These are phyloP conservation scores for Macroramphosus scolopax DNA, from an alignment of 2,797 vertebrate species.

Conservation along the genomic window DNA sequence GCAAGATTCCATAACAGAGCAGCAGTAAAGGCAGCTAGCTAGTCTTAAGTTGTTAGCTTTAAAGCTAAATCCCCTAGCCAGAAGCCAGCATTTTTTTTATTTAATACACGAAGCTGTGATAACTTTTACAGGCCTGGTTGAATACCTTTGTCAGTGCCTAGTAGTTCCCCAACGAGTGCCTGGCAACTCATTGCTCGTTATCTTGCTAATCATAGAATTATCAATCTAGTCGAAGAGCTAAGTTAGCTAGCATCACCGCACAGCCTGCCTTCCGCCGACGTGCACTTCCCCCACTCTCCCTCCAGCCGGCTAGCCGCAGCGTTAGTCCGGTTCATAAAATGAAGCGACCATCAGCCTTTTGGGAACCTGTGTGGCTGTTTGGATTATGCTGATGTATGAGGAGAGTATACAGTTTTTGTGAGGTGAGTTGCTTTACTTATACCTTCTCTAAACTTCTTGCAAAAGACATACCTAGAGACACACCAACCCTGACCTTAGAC, in stretches of 20 bases:
- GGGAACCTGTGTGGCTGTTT: slow-evolving; percentile 71
- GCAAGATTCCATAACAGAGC: slow-evolving; percentile 60
- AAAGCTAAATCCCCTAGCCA: slow-evolving; percentile 41
- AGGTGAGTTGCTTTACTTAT: slow-evolving; percentile 69
- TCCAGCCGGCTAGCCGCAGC: slow-evolving; percentile 74
- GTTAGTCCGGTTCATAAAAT: slow-evolving; percentile 79
- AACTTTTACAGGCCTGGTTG: slow-evolving; percentile 7
- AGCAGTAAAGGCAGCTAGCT: slow-evolving; percentile 31
- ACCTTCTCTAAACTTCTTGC: slow-evolving; percentile 39
- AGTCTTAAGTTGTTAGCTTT: slow-evolving; percentile 29
- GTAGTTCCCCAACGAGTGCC: slow-evolving; percentile 16
- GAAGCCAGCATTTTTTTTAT: slow-evolving; percentile 10
- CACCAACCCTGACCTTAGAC: slow-evolving; percentile 75
- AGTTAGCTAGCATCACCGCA: slow-evolving; percentile 47
- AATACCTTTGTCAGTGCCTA: slow-evolving; percentile 14
- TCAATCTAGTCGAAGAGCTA: slow-evolving; percentile 42
- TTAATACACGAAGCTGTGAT: slow-evolving; percentile 12
- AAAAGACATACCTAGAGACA: slow-evolving; percentile 44
- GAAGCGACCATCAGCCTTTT: slow-evolving; percentile 76
- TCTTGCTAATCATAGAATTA: slow-evolving; percentile 50
- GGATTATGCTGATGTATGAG: slow-evolving; percentile 80
- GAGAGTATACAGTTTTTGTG: slow-evolving; percentile 70
- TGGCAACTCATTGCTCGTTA: slow-evolving; percentile 32
- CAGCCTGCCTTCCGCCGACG: slow-evolving; percentile 71
- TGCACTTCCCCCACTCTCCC: slow-evolving; percentile 82